Percentiles rank a stretch among this genome's conserved stretches.
These are phyloP conservation scores for Ploceus nigricollis DNA, from an alignment of 2,113 vertebrate species.

Conservation along the genomic window DNA sequence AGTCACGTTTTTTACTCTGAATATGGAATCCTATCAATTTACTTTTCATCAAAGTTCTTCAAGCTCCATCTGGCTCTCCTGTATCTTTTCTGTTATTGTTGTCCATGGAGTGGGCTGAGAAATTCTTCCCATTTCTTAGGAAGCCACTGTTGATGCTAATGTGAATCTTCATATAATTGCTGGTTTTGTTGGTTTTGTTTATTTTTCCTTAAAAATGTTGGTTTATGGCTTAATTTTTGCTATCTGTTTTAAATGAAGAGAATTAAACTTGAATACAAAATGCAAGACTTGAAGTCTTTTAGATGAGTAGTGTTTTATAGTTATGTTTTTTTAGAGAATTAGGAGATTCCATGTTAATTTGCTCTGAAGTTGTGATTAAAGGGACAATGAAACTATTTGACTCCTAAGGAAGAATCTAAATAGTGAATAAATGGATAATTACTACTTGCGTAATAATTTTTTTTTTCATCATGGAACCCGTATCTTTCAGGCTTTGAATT, in stretches of 20 bases:
- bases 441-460: neutral
- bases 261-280: neutral
- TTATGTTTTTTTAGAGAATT: neutral
- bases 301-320: neutral
- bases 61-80: neutral
- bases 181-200: neutral
- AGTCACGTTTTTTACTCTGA: neutral
- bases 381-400: neutral
- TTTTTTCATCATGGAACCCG: neutral
- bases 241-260: neutral
- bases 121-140: neutral
- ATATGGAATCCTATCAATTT: neutral
- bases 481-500: neutral
- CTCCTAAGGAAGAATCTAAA: neutral
- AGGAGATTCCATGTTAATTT: neutral
- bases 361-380: neutral
- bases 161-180: neutral
- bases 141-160: neutral
- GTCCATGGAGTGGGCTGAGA: accelerated
- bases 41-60: neutral
- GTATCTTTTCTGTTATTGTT: neutral
- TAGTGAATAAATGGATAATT: neutral
- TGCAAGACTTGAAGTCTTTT: neutral
- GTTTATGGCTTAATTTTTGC: neutral
- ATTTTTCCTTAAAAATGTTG: neutral